Evolutionary conservation across 2,888 invertebrate species (phyloP), one percentile per base, ranked within the genome.

Genomic region (Chrysodeixis includens): DNA sequence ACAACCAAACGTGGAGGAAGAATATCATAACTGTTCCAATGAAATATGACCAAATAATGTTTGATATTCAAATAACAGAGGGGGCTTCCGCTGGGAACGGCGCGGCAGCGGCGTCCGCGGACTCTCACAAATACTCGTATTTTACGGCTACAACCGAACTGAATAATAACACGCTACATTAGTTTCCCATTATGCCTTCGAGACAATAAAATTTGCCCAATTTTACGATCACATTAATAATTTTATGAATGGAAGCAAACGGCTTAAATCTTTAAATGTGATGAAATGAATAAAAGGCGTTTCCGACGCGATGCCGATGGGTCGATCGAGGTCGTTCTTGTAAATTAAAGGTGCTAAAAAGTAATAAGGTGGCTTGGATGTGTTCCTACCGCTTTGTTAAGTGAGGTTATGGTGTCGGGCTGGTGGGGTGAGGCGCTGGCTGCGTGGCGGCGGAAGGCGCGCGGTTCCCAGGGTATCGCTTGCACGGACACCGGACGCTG

Each of bases 141-240:
- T 95, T 94, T 94, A 95, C 94, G 89, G 93, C 95, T 93, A 90
- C 92, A 90, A 86, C 90, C 92, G 90, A 93, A 91, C 93, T 94
- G 95, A 94, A 95, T 95, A 95, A 95, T 95, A 94, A 93, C 95
- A 95, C 95, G 95, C 91, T 93, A 94, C 95, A 94, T 95, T 95
- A 95, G 95, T 93, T 94, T 95, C 93, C 94, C 94, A 95, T 95
- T 95, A 95, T 94, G 91, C 90, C 93, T 92, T 90, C 94, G 92
- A 94, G 93, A 94, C 94, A 95, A 94, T 95, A 95, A 95, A 95
- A 95, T 93, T 95, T 94, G 92, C 93, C 90, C 95, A 94, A 94
- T 94, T 95, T 95, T 95, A 95, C 93, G 95, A 95, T 92, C 93
- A 84, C 95, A 95, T 95, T 93, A 95, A 95, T 95, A 95, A 94